These are phyloP conservation scores for Paedocypris sp. DNA, from an alignment of 2,113 vertebrate genomes.

Conservation along the genomic window DNA sequence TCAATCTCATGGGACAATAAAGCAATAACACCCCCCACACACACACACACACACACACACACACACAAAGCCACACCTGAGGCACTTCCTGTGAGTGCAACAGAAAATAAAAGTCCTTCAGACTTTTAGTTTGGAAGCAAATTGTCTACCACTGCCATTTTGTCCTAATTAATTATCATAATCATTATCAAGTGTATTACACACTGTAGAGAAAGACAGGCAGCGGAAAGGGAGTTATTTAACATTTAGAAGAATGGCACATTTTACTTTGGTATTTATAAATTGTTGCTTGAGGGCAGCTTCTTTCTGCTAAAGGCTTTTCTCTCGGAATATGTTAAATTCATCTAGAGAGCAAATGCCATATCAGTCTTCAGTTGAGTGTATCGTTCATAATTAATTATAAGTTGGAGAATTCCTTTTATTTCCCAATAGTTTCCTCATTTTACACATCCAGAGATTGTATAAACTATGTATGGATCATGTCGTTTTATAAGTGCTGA, in stretches of 20 bases:
- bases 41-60: no score
- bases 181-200: neutral
- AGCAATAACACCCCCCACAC: no score
- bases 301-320: neutral
- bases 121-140: constrained; percentile 18
- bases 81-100: constrained; percentile 21
- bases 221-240: neutral
- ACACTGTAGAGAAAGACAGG: no score
- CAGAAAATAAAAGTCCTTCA: constrained; percentile 11
- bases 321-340: neutral
- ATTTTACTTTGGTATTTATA: neutral
- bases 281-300: neutral
- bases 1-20: constrained; percentile 36
- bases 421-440: no score
- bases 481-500: no score
- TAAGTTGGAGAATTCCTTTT: neutral
- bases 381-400: neutral
- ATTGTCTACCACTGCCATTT: neutral
- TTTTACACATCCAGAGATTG: no score
- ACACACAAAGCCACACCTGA: constrained; percentile 31
- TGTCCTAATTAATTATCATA: neutral
- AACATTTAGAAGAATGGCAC: neutral
- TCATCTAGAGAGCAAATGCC: neutral
- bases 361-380: no score
- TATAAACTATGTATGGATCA: no score